Base-by-base conservation (phyloP, 2,113 vertebrate genomes). In the Engystomops pustulosus region DNA sequence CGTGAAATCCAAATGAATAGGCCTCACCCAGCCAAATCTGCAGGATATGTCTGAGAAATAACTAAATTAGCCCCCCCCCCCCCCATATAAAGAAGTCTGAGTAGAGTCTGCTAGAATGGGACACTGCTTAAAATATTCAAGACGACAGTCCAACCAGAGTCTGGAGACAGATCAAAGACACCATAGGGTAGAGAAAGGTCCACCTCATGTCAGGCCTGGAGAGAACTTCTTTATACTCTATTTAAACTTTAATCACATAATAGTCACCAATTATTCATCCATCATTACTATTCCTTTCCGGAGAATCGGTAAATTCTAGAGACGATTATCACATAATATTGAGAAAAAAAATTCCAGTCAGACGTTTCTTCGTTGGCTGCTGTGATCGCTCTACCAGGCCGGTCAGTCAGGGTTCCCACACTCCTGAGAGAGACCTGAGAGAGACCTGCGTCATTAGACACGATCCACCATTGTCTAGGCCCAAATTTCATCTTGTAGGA, bases 1-100 rank as follows among this genome's bases (percentile, higher is more conserved):
- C 89, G 87, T 93, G 91, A 93, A 92, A 93, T 91, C 87, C 9
- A 45, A 87, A 62, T 91, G 89, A 91, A 91, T 89, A 38, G 87
- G 78, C 58, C 72, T 86, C 86, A 87, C 79, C 86, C 86, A 53
- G 79, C 87, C 85, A 18, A 1, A 23, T 51, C 86, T 2, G 8
- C 67, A 69, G 20, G 9, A 84, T 85, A 86, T 0, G 81, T 78
- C 86, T 75, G 80, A 11, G 74, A 87, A 86, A 87, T 81, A 87
- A 84, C 86, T 87, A 70, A 86, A 89, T 90, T 88, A 86, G 75
- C 65, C 78, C 86, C 0, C 14, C 0, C 38, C 60, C 85, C 0
- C 11, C 0, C 44, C 60, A 32, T 34, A 23, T 3, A 34, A 71
- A 65, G 8, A 70, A 17, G 0, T 5, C 49, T 75, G 75, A 38